phyloP scores from a whole-genome alignment of 1,140 invertebrate genomes.

The Trinorchestia longiramus region DNA sequence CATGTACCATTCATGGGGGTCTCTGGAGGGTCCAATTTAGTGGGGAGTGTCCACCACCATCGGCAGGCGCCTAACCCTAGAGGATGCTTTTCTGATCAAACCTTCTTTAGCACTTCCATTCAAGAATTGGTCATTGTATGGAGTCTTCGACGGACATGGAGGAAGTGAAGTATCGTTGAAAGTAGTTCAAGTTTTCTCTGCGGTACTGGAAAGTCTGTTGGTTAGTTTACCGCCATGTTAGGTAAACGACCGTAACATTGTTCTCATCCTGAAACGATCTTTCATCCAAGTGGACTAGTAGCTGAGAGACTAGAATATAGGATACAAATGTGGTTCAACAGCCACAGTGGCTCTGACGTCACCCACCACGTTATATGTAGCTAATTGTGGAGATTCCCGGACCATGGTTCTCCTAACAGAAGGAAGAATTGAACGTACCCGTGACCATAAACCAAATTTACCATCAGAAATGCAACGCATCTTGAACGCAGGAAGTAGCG shows the following conservation, averaged over 20 bases:
- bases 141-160: conserved; percentile 15
- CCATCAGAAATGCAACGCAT: conserved; percentile 26
- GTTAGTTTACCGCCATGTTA: neutral
- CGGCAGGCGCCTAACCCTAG: neutral
- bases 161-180: neutral
- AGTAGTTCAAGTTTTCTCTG: neutral
- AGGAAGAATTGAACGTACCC: neutral
- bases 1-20: neutral
- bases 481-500: neutral
- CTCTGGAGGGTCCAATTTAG: neutral
- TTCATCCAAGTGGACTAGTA: conserved; percentile 14
- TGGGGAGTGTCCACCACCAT: conserved; percentile 32
- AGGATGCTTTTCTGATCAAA: neutral
- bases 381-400: conserved; percentile 15
- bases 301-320: neutral
- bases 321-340: neutral
- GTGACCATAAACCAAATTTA: conserved; percentile 10
- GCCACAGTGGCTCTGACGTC: conserved; percentile 11
- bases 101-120: neutral
- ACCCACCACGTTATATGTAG: neutral
- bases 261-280: neutral
- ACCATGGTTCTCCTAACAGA: neutral
- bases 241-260: neutral
- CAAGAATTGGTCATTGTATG: neutral
- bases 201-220: neutral